These are phyloP conservation scores for Holcopasites calliopsidis DNA, from an alignment of 1,140 invertebrate species.

Conservation along the genomic window DNA sequence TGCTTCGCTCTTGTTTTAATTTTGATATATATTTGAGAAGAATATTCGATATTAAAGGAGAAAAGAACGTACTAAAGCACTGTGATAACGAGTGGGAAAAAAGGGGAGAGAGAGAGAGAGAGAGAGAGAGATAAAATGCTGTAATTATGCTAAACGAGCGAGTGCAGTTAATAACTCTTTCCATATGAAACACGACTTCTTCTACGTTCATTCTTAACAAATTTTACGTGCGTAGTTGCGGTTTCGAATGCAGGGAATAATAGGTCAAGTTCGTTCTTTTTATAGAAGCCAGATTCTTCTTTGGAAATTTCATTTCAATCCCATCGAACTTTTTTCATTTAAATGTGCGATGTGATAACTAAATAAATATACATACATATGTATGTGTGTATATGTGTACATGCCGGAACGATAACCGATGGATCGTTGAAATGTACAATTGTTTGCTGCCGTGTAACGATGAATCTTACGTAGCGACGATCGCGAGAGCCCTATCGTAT, in stretches of 20 bases:
- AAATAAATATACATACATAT: slow-evolving; percentile 28
- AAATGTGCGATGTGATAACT: slow-evolving; percentile 67
- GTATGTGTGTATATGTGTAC: slow-evolving; percentile 36
- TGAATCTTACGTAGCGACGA: slow-evolving; percentile 57
- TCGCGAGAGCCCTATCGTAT: slow-evolving; percentile 62
- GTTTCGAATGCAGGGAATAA: neutral
- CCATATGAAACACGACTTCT: slow-evolving; percentile 27
- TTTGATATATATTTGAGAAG: slow-evolving; percentile 32
- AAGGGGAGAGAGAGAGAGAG: too few species aligned
- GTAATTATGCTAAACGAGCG: neutral
- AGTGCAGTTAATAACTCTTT: slow-evolving; percentile 39
- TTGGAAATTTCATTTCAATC: too few species aligned
- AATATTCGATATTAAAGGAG: slow-evolving; percentile 30
- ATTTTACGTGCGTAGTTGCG: slow-evolving; percentile 12
- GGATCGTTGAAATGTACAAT: slow-evolving; percentile 56
- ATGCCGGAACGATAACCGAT: slow-evolving; percentile 44
- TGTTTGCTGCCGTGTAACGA: slow-evolving; percentile 57
- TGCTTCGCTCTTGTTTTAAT: slow-evolving; percentile 29
- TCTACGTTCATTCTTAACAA: slow-evolving; percentile 41
- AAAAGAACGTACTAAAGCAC: slow-evolving; percentile 39
- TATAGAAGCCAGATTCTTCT: neutral
- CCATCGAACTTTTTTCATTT: too few species aligned
- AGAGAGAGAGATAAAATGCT: neutral
- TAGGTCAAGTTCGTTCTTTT: neutral
- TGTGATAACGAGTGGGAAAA: slow-evolving; percentile 50